These are phyloP conservation scores for Dermatophagoides farinae DNA, from an alignment of 1,140 invertebrate genomes.

Conservation along the genomic window DNA sequence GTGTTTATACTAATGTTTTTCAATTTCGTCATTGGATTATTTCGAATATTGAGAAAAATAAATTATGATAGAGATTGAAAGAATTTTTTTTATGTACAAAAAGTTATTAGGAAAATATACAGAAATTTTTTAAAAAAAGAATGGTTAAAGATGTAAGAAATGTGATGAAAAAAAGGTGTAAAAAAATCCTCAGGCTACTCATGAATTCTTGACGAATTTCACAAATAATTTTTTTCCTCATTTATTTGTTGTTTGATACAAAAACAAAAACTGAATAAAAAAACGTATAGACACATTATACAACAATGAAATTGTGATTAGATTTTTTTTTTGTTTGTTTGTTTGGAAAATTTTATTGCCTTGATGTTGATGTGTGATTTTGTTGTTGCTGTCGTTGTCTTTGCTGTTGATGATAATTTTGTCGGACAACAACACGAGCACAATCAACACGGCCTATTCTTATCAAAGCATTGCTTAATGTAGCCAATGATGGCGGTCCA, in stretches of 20 bases:
- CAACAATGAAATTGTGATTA: too few relatives aligned
- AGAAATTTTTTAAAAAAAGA: background rate
- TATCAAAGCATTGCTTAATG: background rate
- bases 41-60: background rate
- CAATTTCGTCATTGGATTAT: conserved; percentile 49
- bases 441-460: conserved; percentile 9
- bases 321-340: too few relatives aligned
- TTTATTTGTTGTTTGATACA: too few relatives aligned
- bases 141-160: background rate
- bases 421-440: background rate
- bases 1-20: conserved; percentile 56
- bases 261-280: too few relatives aligned
- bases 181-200: background rate
- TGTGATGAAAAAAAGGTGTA: background rate
- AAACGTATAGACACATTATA: too few relatives aligned
- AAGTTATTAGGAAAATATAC: background rate
- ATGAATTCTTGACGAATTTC: too few relatives aligned
- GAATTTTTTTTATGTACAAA: background rate
- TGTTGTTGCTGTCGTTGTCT: background rate
- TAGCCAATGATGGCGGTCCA: background rate
- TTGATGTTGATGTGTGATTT: too few relatives aligned
- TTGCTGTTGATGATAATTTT: background rate
- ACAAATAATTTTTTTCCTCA: too few relatives aligned
- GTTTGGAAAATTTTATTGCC: too few relatives aligned
- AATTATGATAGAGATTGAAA: background rate